A percentile compares a stretch with the other conserved stretches of the same genome.
Conservation (phyloP, 2,113 vertebrate species). For the Xerus inauris region DNA sequence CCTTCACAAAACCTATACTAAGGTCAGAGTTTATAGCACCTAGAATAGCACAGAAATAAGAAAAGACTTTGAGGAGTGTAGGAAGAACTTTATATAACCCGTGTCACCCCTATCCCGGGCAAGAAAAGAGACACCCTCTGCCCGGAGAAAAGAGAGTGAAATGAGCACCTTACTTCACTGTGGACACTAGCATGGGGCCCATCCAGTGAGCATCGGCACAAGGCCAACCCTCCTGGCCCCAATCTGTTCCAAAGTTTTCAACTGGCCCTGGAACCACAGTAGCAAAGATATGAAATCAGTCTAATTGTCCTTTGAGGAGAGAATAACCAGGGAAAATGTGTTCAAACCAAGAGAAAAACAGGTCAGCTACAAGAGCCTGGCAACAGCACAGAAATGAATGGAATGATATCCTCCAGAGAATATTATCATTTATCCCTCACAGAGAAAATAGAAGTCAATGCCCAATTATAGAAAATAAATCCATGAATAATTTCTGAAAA, state of each 20-base stretch:
- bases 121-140: background rate
- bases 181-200: background rate
- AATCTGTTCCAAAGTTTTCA: background rate
- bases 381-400: background rate
- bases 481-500: background rate
- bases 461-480: background rate
- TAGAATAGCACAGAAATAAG: background rate
- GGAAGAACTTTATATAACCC: background rate
- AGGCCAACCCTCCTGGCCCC: background rate
- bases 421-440: background rate
- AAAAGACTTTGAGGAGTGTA: background rate
- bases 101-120: too few species aligned
- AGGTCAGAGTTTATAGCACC: background rate
- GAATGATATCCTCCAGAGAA: background rate
- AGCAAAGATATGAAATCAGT: background rate
- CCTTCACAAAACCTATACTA: background rate
- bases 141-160: background rate
- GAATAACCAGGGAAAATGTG: background rate
- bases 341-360: background rate
- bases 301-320: background rate
- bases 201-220: background rate
- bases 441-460: background rate
- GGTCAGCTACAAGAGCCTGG: background rate
- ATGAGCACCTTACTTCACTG: rapidly evolving
- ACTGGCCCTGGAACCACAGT: too few species aligned